Evolutionary conservation across 2,888 invertebrate genomes (phyloP), one percentile per base, ranked within the genome.

Genomic region (Eristalis pertinax): DNA sequence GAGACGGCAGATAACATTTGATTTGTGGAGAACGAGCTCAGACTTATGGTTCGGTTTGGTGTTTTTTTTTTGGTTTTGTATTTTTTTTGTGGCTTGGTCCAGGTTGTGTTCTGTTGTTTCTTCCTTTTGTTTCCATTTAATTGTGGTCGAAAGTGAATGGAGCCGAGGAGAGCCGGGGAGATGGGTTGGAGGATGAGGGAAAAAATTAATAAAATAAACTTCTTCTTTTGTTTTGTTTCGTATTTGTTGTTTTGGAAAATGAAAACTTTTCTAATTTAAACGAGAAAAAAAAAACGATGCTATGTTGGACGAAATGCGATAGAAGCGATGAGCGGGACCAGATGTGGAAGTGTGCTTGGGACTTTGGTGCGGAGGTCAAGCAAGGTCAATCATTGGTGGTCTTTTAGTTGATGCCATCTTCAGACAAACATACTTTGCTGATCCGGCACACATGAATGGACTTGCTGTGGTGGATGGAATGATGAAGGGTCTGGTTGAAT

Each of bases 151-250:
- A 50, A n/a, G 43, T 4, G 41, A 15, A 15, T 4, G 41, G 41
- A 15, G 43, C 13, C 0, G 43, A 19, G 15, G 19, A 5, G 2
- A 19, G n/a, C 7, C n/a, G n/a, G n/a, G 43, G n/a, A 15, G 15
- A 15, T 3, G 13, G 41, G 13, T 13, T 41, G 15, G 41, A 7
- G 32, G 35, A 38, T 11, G 11, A 38, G 43, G 41, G 32, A 32
- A 50, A 50, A 50, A 50, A 50, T 50, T 50, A 50, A 50, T 50
- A 50, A 50, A 50, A 50, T 50, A 50, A 50, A 50, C 50, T 50
- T 50, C 50, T 50, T 50, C 50, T 50, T 50, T 50, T 50, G 19
- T 50, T 50, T 50, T 50, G 8, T 8, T 50, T 50, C 38, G 38
- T 38, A 2, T 50, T n/a, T 43, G 19, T 50, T 19, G 11, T 38